Evolutionary conservation across 2,113 vertebrate species (phyloP).

Genomic region (Lynx canadensis): DNA sequence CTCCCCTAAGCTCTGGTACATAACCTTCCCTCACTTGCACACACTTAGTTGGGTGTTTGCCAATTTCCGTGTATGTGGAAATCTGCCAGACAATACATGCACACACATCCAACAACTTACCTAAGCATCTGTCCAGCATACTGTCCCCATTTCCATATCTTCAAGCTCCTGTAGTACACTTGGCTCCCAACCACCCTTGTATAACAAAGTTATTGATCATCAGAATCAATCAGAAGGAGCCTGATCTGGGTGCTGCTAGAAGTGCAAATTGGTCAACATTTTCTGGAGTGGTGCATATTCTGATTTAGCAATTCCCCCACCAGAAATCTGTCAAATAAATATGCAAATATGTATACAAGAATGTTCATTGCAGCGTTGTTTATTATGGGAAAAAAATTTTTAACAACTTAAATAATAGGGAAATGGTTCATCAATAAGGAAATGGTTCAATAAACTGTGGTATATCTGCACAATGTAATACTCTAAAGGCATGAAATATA

Average conservation of each 20-base stretch:
- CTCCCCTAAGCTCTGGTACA: neutral
- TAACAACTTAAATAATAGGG: neutral
- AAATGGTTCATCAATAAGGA: neutral
- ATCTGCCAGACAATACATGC: neutral
- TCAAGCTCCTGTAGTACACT: neutral
- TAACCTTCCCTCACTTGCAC: neutral
- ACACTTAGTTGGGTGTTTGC: neutral
- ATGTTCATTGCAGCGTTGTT: neutral
- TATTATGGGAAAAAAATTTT: neutral
- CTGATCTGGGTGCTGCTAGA: neutral
- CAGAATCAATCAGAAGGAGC: neutral
- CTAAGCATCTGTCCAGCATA: neutral
- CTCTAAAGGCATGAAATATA: neutral
- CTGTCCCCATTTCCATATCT: neutral
- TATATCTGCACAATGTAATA: neutral
- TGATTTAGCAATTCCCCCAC: neutral
- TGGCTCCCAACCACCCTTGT: neutral
- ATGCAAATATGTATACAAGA: neutral
- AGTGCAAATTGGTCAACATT: neutral
- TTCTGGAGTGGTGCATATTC: neutral
- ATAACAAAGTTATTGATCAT: neutral
- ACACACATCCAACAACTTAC: neutral
- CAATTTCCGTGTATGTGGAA: neutral
- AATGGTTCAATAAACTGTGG: neutral
- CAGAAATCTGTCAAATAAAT: neutral